Evolutionary conservation across 2,888 invertebrate species (phyloP).

Genomic region (Habrosyne pyritoides): DNA sequence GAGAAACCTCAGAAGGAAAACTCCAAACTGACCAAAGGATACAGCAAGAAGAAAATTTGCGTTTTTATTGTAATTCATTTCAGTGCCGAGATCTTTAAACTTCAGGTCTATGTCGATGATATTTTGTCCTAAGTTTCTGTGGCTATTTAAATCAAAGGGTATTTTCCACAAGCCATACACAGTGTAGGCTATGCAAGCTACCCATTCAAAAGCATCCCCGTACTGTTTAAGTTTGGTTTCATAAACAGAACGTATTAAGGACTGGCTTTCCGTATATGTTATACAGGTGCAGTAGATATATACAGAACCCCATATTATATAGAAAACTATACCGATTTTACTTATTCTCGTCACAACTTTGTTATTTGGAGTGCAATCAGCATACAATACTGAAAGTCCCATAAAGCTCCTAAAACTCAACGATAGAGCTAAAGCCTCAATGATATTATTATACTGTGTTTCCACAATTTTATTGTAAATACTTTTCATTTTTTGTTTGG

Average conservation of each 20-base stretch:
- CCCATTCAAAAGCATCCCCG: slow-evolving; percentile 59
- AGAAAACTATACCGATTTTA: slow-evolving; percentile 40
- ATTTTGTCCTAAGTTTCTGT: slow-evolving; percentile 36
- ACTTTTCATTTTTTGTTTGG: slow-evolving; percentile 11
- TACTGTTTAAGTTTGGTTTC: slow-evolving; percentile 60
- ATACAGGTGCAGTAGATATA: slow-evolving; percentile 52
- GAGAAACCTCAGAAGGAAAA: slow-evolving; percentile 41
- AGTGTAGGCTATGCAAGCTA: slow-evolving; percentile 42
- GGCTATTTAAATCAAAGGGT: slow-evolving; percentile 45
- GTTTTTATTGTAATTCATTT: slow-evolving; percentile 42
- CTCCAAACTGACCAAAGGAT: slow-evolving; percentile 35
- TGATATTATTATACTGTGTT: slow-evolving; percentile 23
- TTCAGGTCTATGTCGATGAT: slow-evolving; percentile 50
- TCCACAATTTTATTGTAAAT: slow-evolving; percentile 6
- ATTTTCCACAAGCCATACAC: slow-evolving; percentile 53
- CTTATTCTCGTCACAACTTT: slow-evolving; percentile 34
- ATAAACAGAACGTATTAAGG: slow-evolving; percentile 55
- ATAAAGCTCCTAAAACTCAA: slow-evolving; percentile 28
- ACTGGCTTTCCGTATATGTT: slow-evolving; percentile 49
- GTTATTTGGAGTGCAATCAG: neutral
- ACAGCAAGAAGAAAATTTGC: slow-evolving; percentile 34
- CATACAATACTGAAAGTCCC: slow-evolving; percentile 31
- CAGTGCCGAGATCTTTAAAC: slow-evolving; percentile 45
- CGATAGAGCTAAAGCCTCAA: slow-evolving; percentile 29
- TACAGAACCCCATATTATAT: slow-evolving; percentile 38